Evolutionary conservation across 2,797 vertebrate genomes (phyloP).

Genomic region (Crax fasciolata): DNA sequence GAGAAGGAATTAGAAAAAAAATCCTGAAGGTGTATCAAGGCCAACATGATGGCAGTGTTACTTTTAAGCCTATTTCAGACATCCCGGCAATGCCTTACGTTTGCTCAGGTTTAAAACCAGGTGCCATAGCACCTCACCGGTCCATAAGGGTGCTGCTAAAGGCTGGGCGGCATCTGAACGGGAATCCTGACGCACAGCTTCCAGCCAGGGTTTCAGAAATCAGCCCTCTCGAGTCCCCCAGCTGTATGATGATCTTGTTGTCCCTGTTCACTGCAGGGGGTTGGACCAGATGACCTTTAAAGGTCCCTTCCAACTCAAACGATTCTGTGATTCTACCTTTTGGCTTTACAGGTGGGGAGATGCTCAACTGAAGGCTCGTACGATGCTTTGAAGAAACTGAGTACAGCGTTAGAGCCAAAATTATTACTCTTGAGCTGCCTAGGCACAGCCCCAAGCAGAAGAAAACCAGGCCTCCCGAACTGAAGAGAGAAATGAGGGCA

Average conservation of each 20-base stretch:
- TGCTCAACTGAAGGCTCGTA: slow-evolving; percentile 25
- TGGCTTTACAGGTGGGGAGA: background rate
- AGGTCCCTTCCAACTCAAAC: no score
- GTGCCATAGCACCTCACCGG: background rate
- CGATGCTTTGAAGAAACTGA: slow-evolving; percentile 33
- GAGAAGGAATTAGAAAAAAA: background rate
- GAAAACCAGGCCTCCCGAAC: slow-evolving; percentile 3
- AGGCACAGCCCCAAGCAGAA: slow-evolving; percentile 2
- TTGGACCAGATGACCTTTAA: no score
- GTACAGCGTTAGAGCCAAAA: background rate
- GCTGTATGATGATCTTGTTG: slow-evolving; percentile 5
- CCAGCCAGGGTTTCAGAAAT: background rate
- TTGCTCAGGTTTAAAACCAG: background rate
- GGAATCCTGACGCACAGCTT: background rate
- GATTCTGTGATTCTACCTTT: background rate
- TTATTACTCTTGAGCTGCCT: background rate
- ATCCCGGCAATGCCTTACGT: background rate
- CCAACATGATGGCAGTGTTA: background rate
- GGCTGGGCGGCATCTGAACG: background rate
- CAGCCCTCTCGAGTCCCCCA: background rate
- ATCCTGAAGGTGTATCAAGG: background rate
- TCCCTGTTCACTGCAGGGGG: no score
- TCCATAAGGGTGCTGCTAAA: background rate
- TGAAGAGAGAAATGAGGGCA: background rate
- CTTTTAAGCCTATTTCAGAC: background rate